Base-by-base conservation (phyloP, 2,888 invertebrate genomes). In the Lampropteryx suffumata region DNA sequence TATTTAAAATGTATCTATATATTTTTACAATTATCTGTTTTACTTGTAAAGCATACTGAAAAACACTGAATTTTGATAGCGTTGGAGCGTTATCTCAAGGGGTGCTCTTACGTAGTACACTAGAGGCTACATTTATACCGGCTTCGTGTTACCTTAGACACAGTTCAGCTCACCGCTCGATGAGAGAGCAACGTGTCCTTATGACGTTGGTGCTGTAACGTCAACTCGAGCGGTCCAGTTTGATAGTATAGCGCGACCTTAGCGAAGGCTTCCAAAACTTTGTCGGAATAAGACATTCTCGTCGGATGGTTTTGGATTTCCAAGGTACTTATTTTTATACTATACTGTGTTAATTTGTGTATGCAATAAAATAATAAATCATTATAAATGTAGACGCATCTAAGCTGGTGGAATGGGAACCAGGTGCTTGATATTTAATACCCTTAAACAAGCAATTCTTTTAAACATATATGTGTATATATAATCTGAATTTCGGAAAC, bases 71-170 rank as follows among this genome's bases (percentile, higher is more conserved):
- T 37, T 37, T 37, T 17, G 17, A 27, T 37, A 27, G 13, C 7
- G 17, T 7, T 28, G n/a, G 17, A 28, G 41, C 33, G 27, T 46
- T 21, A 46, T 50, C 50, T 36, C 24, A 12, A 34, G 40, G 47
- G 32, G 42, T 42, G 51, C 42, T 42, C 46, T 6, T 24, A 11
- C 42, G 46, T 41, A 46, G 43, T 3, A 10, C 13, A 10, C 3
- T 12, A 30, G 37, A 40, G 34, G 45, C 17, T 36, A 41, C 41
- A 50, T 44, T 37, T 40, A 50, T 34, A 32, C 26, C 35, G 14
- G 17, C 26, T 12, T 40, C 41, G 35, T 11, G 27, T 30, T 9
- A 33, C 32, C 32, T 21, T 8, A 30, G 26, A n/a, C 32, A 33
- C 46, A 51, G 51, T 51, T 11, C 1, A 12, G 36, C 33, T 28